Base-by-base conservation (phyloP, 2,797 vertebrate species). In the Glyptemys insculpta region DNA sequence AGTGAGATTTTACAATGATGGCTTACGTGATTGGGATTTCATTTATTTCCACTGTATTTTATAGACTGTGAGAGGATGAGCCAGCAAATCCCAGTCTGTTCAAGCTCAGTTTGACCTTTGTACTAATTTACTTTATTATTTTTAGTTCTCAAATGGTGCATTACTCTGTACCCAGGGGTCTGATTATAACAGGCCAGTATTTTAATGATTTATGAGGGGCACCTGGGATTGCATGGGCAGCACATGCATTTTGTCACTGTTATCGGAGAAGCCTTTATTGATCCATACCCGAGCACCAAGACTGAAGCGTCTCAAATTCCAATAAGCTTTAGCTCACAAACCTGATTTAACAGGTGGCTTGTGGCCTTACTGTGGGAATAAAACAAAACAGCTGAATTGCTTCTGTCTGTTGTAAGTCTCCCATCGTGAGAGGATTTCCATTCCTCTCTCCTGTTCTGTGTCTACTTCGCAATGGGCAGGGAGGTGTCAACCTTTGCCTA, bases 191-290 rank as follows among this genome's bases (percentile, higher is more conserved):
- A 49, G 81, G 88, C 79, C 8, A 1, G 92, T 92, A 97, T 92
- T 95, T 94, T 93, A 96, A 94, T 95, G 97, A 97, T 98, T 98
- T 98, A 96, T 90, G 96, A 88, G 93, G 37, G 91, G 89, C 95
- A 97, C 92, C 94, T 97, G 96, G 79, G 83, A 90, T 83, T 65
- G 91, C 85, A 88, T 6, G 78, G 90, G 92, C 85, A 97, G 89
- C 79, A 15, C 94, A 87, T 50, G 19, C 85, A 65, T 92, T 96
- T 83, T 94, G 92, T 96, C 95, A 92, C 68, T 85, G 91, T 92
- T 84, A 44, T 44, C 88, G 21, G 80, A 97, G 79, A 59, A 88
- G 65, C 79, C 54, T 95, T 62, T 88, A 93, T 88, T 93, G 95
- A 96, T 96, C 92, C 92, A 85, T 37, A 84, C 72, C 92, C 8